Evolutionary conservation across 2,888 invertebrate species (phyloP).

Genomic region (Amblyjoppa proteus): DNA sequence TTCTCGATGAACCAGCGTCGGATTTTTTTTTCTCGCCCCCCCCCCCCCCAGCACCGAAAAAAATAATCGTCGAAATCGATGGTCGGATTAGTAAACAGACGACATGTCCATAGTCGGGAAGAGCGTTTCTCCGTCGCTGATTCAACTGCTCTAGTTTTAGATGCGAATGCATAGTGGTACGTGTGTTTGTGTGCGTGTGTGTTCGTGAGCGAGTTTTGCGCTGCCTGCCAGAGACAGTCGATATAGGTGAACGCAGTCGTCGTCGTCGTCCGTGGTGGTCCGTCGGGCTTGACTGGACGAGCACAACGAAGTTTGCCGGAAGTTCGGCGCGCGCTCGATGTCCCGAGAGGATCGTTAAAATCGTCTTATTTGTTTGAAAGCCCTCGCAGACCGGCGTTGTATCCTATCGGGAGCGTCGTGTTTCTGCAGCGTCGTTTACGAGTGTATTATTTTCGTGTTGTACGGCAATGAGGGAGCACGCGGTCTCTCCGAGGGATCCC

Average conservation of each 20-base stretch:
- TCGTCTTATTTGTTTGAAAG: slow-evolving; percentile 48
- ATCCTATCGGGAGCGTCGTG: slow-evolving; percentile 7
- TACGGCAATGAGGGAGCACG: slow-evolving; percentile 33
- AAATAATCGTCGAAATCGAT: slow-evolving; percentile 32
- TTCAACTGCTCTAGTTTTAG: slow-evolving; percentile 68
- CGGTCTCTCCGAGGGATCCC: slow-evolving; percentile 12
- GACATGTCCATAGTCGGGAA: slow-evolving; percentile 39
- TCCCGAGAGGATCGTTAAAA: slow-evolving; percentile 46
- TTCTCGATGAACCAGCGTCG: slow-evolving; percentile 1
- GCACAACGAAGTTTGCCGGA: slow-evolving; percentile 28
- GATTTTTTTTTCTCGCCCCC: background rate
- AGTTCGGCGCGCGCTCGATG: background rate
- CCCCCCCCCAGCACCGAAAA: too few species aligned
- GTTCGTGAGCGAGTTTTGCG: slow-evolving; percentile 37
- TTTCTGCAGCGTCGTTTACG: slow-evolving; percentile 49
- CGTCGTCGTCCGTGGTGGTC: slow-evolving; percentile 21
- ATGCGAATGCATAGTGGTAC: slow-evolving; percentile 43
- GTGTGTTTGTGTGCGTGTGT: slow-evolving; percentile 11
- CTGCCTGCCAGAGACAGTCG: slow-evolving; percentile 46
- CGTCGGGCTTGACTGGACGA: slow-evolving; percentile 25
- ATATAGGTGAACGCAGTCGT: slow-evolving; percentile 31
- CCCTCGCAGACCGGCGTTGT: background rate
- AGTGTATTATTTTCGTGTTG: slow-evolving; percentile 61
- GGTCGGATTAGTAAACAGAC: slow-evolving; percentile 30
- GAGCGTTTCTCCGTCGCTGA: slow-evolving; percentile 63